Conservation (phyloP, 2,888 invertebrate genomes). For the Norana najaformis region DNA sequence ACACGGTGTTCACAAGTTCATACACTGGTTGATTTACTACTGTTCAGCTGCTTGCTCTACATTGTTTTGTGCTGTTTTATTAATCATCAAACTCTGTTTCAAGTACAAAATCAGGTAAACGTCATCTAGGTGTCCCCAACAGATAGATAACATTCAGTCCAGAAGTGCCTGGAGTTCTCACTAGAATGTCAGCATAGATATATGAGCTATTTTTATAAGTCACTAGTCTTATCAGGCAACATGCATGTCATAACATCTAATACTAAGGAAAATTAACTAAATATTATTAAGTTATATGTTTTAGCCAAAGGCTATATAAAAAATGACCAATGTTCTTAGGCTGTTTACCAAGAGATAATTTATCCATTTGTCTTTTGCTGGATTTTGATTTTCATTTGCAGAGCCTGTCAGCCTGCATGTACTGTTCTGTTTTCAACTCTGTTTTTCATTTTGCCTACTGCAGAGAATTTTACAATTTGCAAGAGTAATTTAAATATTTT, state of each 20-base stretch:
- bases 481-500: not conserved
- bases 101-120: too few relatives aligned
- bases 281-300: not conserved
- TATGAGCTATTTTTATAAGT: too few relatives aligned
- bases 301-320: not conserved
- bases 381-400: not conserved
- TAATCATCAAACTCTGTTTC: too few relatives aligned
- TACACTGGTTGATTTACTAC: not conserved
- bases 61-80: too few relatives aligned
- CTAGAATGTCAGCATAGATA: too few relatives aligned
- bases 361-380: too few relatives aligned
- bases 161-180: too few relatives aligned
- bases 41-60: too few relatives aligned
- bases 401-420: not conserved
- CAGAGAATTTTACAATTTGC: not conserved
- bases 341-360: not conserved
- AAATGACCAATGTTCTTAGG: not conserved
- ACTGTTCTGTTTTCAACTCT: not conserved
- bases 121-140: too few relatives aligned
- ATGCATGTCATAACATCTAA: not conserved
- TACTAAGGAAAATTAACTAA: not conserved
- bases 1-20: not conserved
- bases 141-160: too few relatives aligned
- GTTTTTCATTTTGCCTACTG: not conserved
- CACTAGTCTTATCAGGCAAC: too few relatives aligned